Evolutionary conservation across 2,113 vertebrate species (phyloP).

Genomic region (Chlamydotis undulata): DNA sequence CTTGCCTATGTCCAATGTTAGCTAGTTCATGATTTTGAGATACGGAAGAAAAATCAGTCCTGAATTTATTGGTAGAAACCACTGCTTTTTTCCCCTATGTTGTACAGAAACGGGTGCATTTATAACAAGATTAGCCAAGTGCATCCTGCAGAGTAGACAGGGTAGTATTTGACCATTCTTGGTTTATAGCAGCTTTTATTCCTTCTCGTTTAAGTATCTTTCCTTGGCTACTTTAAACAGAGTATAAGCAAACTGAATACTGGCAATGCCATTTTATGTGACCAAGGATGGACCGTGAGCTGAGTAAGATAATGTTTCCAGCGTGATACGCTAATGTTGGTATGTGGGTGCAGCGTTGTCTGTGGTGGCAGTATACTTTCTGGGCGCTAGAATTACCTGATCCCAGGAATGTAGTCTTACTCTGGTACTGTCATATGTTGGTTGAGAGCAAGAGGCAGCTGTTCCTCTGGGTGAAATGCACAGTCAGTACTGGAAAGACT

Average conservation of each 20-base stretch:
- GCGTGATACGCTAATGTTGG: not conserved
- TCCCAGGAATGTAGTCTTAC: not conserved
- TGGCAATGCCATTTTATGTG: not conserved
- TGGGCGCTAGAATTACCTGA: fast-evolving
- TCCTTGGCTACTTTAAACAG: not conserved
- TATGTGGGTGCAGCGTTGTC: not conserved
- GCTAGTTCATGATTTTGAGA: not conserved
- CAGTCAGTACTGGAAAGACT: not conserved
- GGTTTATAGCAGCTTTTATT: not conserved
- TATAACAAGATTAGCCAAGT: not conserved
- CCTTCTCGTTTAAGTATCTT: not conserved
- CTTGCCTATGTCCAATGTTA: not conserved
- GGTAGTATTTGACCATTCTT: not conserved
- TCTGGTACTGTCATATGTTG: not conserved
- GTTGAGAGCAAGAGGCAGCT: not conserved
- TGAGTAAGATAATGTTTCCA: not conserved
- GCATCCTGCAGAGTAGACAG: not conserved
- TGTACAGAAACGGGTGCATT: not conserved
- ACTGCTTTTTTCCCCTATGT: not conserved
- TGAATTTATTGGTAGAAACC: not conserved
- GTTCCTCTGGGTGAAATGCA: not conserved
- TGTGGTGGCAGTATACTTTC: not conserved
- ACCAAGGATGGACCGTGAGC: not conserved
- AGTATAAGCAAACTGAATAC: not conserved
- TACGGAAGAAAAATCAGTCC: not conserved